A percentile compares a stretch with the other conserved stretches of the same genome.
Conservation (phyloP, 2,797 vertebrate genomes). For the Sphenodon punctatus region DNA sequence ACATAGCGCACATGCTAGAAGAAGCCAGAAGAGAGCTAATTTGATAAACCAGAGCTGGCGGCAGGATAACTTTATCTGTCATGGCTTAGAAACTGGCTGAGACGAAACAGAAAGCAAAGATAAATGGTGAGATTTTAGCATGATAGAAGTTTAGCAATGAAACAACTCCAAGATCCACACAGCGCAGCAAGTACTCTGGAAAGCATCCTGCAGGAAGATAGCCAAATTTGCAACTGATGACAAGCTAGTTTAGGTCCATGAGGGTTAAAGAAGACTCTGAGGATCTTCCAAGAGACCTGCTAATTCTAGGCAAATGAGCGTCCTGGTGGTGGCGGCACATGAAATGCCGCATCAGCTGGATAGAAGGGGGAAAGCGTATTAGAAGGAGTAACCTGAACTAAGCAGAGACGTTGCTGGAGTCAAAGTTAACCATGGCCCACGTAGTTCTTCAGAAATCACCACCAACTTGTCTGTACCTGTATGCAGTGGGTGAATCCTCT, state of each 20-base stretch:
- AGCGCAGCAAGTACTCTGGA: too few relatives aligned
- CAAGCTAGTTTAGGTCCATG: background rate
- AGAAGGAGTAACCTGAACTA: background rate
- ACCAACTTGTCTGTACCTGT: too few relatives aligned
- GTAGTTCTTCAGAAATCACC: too few relatives aligned
- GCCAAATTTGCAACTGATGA: too few relatives aligned
- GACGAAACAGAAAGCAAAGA: background rate
- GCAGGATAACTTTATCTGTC: background rate
- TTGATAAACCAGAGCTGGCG: background rate
- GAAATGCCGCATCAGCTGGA: background rate
- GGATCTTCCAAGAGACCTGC: background rate
- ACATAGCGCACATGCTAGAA: conserved; percentile 51
- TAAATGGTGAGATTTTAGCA: conserved; percentile 38
- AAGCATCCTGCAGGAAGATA: too few relatives aligned
- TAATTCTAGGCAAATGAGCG: background rate
- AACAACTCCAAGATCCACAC: too few relatives aligned
- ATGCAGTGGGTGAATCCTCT: too few relatives aligned
- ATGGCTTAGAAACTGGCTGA: background rate
- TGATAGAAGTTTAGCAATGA: conserved; percentile 23
- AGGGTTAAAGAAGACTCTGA: background rate
- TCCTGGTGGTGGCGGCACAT: background rate
- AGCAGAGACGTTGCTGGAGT: background rate
- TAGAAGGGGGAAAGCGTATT: too few relatives aligned
- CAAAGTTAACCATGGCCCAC: background rate
- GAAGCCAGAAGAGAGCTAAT: conserved; percentile 52